These are phyloP conservation scores for Trididemnum nubilum DNA, from an alignment of 23 tunicate species.

Conservation along the genomic window DNA sequence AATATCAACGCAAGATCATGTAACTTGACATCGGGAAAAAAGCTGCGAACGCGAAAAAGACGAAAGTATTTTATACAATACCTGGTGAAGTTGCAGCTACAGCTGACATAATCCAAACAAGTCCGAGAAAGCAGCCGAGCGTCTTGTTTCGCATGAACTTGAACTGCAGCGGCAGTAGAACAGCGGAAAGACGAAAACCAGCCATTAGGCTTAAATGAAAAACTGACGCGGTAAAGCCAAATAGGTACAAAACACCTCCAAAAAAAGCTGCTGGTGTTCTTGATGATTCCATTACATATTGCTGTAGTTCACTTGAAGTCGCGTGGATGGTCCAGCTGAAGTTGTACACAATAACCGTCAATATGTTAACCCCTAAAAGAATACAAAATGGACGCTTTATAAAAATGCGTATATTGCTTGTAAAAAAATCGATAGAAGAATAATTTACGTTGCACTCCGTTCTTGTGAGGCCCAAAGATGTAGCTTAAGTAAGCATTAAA, in stretches of 20 bases:
- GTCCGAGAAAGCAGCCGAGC: not conserved
- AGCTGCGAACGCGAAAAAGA: too few relatives aligned
- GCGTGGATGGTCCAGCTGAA: conserved; percentile 26
- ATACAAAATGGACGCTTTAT: too few relatives aligned
- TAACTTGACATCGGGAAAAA: too few relatives aligned
- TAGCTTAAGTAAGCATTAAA: too few relatives aligned
- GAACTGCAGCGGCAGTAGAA: conserved; percentile 14
- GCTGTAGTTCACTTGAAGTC: conserved; percentile 14
- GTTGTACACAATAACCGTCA: conserved; percentile 35
- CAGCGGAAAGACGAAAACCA: not conserved
- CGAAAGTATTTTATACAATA: too few relatives aligned
- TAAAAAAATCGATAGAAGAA: too few relatives aligned
- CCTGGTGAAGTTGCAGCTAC: conserved; percentile 16
- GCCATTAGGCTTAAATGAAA: conserved; percentile 21
- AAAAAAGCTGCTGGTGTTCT: not conserved
- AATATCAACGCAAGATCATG: too few relatives aligned
- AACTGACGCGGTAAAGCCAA: conserved; percentile 37
- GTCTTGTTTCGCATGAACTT: not conserved
- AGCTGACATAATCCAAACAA: conserved; percentile 31
- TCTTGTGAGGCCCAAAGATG: too few relatives aligned
- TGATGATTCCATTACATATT: not conserved
- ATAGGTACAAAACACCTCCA: conserved; percentile 7
- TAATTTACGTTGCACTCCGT: too few relatives aligned
- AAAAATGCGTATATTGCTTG: too few relatives aligned
- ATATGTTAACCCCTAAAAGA: conserved; percentile 33